Conservation (phyloP, 2,888 invertebrate species). For the Lumbricus terrestris region DNA sequence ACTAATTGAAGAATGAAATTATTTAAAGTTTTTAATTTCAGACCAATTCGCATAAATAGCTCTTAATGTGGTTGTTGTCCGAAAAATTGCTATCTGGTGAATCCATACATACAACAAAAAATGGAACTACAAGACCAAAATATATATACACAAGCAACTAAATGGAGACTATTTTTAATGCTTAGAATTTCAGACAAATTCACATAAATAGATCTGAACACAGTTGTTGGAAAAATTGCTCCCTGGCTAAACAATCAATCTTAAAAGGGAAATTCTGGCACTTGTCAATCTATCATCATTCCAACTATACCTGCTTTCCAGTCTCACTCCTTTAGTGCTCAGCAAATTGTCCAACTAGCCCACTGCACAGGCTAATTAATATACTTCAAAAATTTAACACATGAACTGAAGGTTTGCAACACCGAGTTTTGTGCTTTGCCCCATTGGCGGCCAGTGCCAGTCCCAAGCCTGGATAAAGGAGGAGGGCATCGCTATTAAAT, state of each 20-base stretch:
- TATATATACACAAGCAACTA: neutral
- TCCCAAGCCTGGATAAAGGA: too few relatives aligned
- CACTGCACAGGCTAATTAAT: too few relatives aligned
- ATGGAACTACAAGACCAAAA: neutral
- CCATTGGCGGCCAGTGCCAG: too few relatives aligned
- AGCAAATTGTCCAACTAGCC: neutral
- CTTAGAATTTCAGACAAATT: neutral
- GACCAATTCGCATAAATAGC: neutral
- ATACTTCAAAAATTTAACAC: too few relatives aligned
- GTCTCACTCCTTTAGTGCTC: neutral
- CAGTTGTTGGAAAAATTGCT: neutral
- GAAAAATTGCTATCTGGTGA: neutral
- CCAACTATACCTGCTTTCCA: neutral
- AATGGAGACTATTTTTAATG: neutral
- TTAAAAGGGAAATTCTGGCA: neutral
- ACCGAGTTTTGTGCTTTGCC: too few relatives aligned
- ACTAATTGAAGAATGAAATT: too few relatives aligned
- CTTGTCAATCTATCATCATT: neutral
- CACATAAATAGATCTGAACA: neutral
- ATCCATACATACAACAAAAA: too few relatives aligned
- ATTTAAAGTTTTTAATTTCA: neutral
- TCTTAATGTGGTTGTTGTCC: neutral
- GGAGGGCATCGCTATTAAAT: too few relatives aligned
- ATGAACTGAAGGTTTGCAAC: too few relatives aligned
- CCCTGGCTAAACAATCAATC: neutral